Base-by-base conservation (phyloP, 2,113 vertebrate genomes). In the Catharus bicknelli region DNA sequence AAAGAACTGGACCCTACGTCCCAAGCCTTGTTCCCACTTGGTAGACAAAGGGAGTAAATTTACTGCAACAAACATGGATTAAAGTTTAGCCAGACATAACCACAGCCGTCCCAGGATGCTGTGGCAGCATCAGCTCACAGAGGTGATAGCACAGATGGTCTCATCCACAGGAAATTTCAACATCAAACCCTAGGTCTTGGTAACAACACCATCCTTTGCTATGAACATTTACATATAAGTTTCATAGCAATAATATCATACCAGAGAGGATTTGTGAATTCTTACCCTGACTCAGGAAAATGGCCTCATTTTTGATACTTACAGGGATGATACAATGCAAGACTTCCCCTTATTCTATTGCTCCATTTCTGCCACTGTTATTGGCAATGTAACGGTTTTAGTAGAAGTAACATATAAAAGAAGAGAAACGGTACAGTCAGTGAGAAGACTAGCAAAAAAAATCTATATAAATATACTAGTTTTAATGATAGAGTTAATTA, bases 401-500 rank as follows among this genome's bases (percentile, higher is more conserved):
- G 79, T 53, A 90, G 45, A 57, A 83, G 26, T 87, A 67, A 80
- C 57, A 80, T 82, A 29, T 10, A 53, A 57, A 77, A 48, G 40
- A 43, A 40, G 47, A 69, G 13, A 54, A 89, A 75, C 12, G 32
- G 30, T 51, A 40, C 57, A 59, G 27, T 59, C 48, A 55, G 18
- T 23, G 36, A 82, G 43, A 91, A 84, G 26, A 13, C 2, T 84
- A 30, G 48, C 18, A 54, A 74, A 81, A 86, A 11, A 38, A 23
- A 15, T 16, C 17, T 90, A 16, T 57, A 54, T 34, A 75, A 77
- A 54, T 70, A 40, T 15, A 59, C 26, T 75, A 12, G 30, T 74
- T 92, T 94, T 95, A 88, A 38, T 88, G 61, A 72, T 8, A 90
- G 43, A 55, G 57, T 90, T 94, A 85, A 93, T 95, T 96, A 61